Percentiles rank a stretch among this genome's conserved stretches.
phyloP scores from a whole-genome alignment of 1,140 invertebrate species.

The Neodiprion fabricii region DNA sequence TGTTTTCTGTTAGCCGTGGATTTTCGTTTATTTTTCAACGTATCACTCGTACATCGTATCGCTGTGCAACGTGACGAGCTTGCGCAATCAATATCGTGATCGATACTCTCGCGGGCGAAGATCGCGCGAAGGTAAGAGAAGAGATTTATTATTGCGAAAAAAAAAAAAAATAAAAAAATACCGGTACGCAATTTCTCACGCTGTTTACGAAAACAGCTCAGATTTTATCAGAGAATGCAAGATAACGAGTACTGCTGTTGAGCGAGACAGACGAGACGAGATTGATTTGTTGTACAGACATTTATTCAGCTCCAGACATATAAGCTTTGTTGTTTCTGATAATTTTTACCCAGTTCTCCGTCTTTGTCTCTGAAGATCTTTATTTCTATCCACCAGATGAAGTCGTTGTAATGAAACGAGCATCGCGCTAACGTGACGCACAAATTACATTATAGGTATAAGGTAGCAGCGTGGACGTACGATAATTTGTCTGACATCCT shows the following conservation, averaged over 20 bases:
- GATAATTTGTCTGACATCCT: conserved; percentile 13
- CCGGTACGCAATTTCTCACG: background rate
- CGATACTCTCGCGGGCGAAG: conserved; percentile 33
- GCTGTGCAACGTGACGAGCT: conserved; percentile 33
- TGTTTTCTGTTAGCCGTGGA: background rate
- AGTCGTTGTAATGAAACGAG: no score
- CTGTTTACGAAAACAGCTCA: background rate
- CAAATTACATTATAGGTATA: no score
- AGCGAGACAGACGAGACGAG: no score
- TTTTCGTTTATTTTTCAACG: background rate
- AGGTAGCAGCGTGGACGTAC: background rate
- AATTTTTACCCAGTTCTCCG: no score
- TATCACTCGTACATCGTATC: background rate
- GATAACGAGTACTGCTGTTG: no score
- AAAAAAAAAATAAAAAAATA: background rate
- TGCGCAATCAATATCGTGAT: conserved; percentile 32
- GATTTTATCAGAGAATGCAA: no score
- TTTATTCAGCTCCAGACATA: no score
- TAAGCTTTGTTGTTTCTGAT: no score
- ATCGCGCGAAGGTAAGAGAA: background rate
- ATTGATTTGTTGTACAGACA: no score
- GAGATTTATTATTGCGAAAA: background rate
- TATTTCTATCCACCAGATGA: no score
- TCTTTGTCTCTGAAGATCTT: no score
- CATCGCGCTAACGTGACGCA: no score